Conservation (phyloP, 2,113 vertebrate species). For the Lates calcarifer region DNA sequence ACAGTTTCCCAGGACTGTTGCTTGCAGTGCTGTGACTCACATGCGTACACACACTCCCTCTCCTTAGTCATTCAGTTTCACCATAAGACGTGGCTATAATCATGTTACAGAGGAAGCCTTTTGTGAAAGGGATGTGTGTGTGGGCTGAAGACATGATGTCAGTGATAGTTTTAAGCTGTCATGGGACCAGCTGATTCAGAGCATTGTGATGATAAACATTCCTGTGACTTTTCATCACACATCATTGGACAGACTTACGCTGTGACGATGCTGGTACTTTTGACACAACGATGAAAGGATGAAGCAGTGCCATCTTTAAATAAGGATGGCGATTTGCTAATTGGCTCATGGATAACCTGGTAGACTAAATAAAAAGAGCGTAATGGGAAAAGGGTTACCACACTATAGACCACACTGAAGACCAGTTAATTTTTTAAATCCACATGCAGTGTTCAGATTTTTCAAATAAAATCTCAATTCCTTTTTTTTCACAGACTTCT, state of each 20-base stretch:
- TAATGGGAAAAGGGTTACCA: not conserved
- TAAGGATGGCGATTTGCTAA: not conserved
- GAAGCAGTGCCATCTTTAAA: not conserved
- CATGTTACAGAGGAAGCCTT: conserved; percentile 27
- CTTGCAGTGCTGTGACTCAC: conserved; percentile 15
- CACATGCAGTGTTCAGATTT: not conserved
- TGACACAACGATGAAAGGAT: not conserved
- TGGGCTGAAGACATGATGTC: conserved; percentile 40
- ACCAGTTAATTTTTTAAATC: not conserved
- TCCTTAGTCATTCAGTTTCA: not conserved
- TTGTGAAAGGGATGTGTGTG: conserved; percentile 27
- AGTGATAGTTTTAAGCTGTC: conserved; percentile 40
- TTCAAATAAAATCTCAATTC: not conserved
- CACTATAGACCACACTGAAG: not conserved
- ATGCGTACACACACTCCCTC: not conserved
- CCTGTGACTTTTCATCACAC: conserved; percentile 12
- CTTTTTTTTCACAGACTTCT: conserved; percentile 51
- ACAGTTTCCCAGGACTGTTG: not conserved
- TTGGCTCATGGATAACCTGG: not conserved
- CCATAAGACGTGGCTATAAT: conserved; percentile 27
- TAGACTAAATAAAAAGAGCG: not conserved
- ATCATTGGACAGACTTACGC: not conserved
- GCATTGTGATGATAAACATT: conserved; percentile 21
- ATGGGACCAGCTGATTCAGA: conserved; percentile 41
- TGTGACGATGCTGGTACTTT: not conserved